Evolutionary conservation across 2,888 invertebrate species (phyloP), one percentile per base, ranked within the genome.

Genomic region (Tanytarsus gracilentus): DNA sequence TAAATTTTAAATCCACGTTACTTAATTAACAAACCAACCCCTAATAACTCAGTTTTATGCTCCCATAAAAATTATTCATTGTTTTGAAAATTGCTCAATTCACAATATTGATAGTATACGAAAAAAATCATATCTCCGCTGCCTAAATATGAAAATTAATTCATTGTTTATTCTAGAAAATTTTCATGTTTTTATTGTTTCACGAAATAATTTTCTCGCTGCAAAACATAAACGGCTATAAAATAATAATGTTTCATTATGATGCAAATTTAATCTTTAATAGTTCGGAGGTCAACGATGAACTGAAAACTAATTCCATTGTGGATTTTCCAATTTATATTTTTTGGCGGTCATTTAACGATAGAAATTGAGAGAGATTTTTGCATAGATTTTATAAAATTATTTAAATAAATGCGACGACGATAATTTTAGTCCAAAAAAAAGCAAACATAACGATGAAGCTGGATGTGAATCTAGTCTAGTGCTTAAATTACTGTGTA

Each of bases 151-250:
- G 6, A 6, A 49, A 49, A 49, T 49, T 49, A 49, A 49, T 25
- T 49, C 26, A 26, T 49, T 16, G 21, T 5, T 4, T 18, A 44
- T 23, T 23, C 44, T 16, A 18, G 16, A 9, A 44, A 23, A 23
- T 53, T 27, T 53, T 23, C 36, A 36, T 36, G 23, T 53, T 53
- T 53, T 53, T 36, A 53, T 53, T 53, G 36, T 53, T 53, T 53
- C 33, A 53, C 36, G n/a, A 25, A 33, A 30, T 44, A 39, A 2
- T 39, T 6, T 6, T 6, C 6, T n/a, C 18, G 39, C 16, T 36
- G 11, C 16, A 16, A 16, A 36, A 36, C n/a, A 36, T 36, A 16
- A 36, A 16, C n/a, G 16, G 16, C n/a, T 36, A 36, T n/a, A 36
- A 14, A 36, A 36, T 14, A 36, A 36, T 36, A 44, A 44, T 23